These are phyloP conservation scores for Synanthedon formicaeformis DNA, from an alignment of 2,888 invertebrate genomes.

Conservation along the genomic window DNA sequence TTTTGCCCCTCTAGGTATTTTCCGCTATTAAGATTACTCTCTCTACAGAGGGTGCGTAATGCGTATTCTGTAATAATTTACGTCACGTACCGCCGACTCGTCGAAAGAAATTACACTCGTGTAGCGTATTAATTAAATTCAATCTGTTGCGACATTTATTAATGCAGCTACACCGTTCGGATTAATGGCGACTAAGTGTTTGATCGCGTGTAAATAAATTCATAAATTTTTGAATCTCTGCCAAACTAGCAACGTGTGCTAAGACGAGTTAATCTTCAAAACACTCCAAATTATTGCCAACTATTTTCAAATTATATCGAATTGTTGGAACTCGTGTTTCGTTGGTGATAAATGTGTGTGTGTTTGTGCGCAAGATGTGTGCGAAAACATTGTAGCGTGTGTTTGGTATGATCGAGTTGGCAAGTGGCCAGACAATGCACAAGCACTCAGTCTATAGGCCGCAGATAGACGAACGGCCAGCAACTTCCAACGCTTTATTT, in stretches of 20 bases:
- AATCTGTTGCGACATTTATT: too few relatives aligned
- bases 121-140: constrained; percentile 1
- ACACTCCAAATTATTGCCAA: constrained; percentile 16
- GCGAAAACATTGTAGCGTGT: constrained; percentile 28
- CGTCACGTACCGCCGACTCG: constrained; percentile 6
- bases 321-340: background rate
- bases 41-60: background rate
- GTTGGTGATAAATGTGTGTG: background rate
- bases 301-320: constrained; percentile 7
- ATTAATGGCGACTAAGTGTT: constrained; percentile 24
- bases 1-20: constrained; percentile 16
- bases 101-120: too few relatives aligned
- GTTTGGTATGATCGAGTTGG: constrained; percentile 51
- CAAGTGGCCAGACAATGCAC: constrained; percentile 33
- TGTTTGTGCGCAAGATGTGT: constrained; percentile 16
- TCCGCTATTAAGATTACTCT: constrained; percentile 14
- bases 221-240: constrained; percentile 44
- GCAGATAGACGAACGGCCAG: constrained; percentile 51
- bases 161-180: too few relatives aligned
- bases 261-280: constrained; percentile 28
- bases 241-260: constrained; percentile 33
- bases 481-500: constrained; percentile 61
- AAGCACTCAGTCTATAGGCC: constrained; percentile 41
- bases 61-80: constrained; percentile 13
- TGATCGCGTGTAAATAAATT: constrained; percentile 35